Percentiles rank a stretch among this genome's conserved stretches.
These are phyloP conservation scores for Varroa destructor DNA, from an alignment of 1,140 invertebrate species.

Conservation along the genomic window DNA sequence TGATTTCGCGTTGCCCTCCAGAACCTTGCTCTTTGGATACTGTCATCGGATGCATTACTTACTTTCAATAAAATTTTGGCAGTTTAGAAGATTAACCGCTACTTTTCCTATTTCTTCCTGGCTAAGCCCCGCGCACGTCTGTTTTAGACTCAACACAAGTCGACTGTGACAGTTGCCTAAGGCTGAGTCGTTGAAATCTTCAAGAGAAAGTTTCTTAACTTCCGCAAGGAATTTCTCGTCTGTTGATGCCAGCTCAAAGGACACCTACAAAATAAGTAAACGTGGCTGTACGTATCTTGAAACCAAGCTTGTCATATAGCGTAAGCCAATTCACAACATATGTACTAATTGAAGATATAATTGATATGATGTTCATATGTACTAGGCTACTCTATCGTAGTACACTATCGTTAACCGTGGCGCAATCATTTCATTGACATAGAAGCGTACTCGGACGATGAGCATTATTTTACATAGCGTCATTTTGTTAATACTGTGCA, in stretches of 20 bases:
- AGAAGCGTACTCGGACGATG: too few species aligned
- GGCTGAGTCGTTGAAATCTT: conserved; percentile 42
- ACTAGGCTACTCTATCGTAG: too few species aligned
- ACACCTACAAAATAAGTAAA: conserved; percentile 37
- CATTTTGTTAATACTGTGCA: too few species aligned
- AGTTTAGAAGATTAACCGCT: conserved; percentile 55
- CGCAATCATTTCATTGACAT: too few species aligned
- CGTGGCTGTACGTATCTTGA: background rate
- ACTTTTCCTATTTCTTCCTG: conserved; percentile 55
- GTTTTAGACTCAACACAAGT: conserved; percentile 48
- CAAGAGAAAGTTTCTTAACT: conserved; percentile 47
- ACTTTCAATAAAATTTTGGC: conserved; percentile 52
- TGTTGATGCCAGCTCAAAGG: conserved; percentile 49
- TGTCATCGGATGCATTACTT: conserved; percentile 35
- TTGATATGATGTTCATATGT: too few species aligned
- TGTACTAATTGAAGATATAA: too few species aligned
- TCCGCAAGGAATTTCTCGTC: conserved; percentile 54
- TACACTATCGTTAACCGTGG: too few species aligned
- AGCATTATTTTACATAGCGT: too few species aligned
- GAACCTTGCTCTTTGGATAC: too few species aligned
- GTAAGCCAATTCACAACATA: too few species aligned
- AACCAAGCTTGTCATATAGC: background rate
- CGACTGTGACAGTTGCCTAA: conserved; percentile 53
- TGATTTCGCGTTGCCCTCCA: too few species aligned
- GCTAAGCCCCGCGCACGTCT: conserved; percentile 47